phyloP scores from a whole-genome alignment of 2,113 vertebrate genomes.

The Mormoops blainvillei region DNA sequence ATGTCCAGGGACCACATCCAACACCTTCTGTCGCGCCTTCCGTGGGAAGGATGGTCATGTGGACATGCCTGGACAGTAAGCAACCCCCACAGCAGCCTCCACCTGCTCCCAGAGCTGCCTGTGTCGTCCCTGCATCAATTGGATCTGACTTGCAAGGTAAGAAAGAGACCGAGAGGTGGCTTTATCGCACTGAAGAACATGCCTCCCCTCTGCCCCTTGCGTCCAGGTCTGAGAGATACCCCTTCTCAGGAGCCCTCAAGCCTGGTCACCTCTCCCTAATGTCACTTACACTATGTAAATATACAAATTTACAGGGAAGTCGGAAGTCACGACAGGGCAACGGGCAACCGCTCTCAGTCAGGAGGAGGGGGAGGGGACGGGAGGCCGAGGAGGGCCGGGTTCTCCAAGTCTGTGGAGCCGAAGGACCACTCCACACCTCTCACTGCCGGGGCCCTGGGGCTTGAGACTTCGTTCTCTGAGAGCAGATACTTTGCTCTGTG shows the following conservation, averaged over 20 bases:
- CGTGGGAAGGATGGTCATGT: neutral
- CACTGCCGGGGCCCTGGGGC: neutral
- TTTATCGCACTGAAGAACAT: accelerated
- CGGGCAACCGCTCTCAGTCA: neutral
- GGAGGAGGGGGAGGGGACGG: neutral
- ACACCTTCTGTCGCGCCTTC: neutral
- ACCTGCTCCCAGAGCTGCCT: neutral
- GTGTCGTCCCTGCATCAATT: neutral
- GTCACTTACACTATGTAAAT: neutral
- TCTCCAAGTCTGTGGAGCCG: neutral
- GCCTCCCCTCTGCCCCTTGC: neutral
- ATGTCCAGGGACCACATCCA: neutral
- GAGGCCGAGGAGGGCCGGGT: accelerated
- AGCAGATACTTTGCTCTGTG: no score
- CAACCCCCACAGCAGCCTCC: neutral
- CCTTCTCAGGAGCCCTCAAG: neutral
- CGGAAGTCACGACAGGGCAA: neutral
- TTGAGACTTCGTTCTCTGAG: neutral
- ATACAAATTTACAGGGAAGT: neutral
- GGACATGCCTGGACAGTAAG: accelerated
- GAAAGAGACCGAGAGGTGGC: neutral
- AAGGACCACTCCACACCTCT: neutral
- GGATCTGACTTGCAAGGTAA: neutral
- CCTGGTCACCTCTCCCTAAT: neutral
- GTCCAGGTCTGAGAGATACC: neutral